Percentiles rank a stretch among this genome's conserved stretches.
These are phyloP conservation scores for Drosophila kuntzei DNA, from an alignment of 2,888 invertebrate genomes.

Conservation along the genomic window DNA sequence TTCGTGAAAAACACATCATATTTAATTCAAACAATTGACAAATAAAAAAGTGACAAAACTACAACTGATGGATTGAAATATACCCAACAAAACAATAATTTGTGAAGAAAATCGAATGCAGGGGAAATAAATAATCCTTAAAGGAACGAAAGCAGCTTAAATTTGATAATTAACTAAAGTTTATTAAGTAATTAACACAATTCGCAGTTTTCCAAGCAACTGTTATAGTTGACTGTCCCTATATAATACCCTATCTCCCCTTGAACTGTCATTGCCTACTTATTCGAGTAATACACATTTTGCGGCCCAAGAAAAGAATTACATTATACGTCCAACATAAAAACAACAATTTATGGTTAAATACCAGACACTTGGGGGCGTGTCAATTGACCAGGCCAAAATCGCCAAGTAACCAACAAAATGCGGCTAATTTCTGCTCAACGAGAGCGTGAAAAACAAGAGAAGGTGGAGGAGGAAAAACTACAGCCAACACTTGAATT, in stretches of 20 bases:
- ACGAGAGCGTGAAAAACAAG: neutral
- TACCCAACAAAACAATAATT: neutral
- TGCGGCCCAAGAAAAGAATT: neutral
- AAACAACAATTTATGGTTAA: constrained; percentile 50
- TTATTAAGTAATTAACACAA: neutral
- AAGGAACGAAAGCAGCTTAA: neutral
- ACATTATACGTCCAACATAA: constrained; percentile 37
- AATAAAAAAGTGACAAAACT: neutral
- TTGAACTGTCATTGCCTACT: neutral
- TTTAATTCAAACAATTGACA: too few species aligned
- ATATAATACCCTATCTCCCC: neutral
- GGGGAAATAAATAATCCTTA: neutral
- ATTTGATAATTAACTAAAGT: neutral
- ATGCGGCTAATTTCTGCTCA: constrained; percentile 45
- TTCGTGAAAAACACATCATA: neutral
- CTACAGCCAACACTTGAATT: constrained; percentile 33
- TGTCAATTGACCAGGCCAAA: constrained; percentile 26
- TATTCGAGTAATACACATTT: neutral
- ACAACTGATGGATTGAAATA: neutral
- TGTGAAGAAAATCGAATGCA: neutral
- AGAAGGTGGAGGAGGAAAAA: neutral
- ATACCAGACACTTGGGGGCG: constrained; percentile 25
- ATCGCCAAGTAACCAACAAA: constrained; percentile 22
- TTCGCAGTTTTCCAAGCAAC: neutral
- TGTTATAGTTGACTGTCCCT: neutral